Base-by-base conservation (phyloP, 2,888 invertebrate species). In the Stictocephala bisonia region DNA sequence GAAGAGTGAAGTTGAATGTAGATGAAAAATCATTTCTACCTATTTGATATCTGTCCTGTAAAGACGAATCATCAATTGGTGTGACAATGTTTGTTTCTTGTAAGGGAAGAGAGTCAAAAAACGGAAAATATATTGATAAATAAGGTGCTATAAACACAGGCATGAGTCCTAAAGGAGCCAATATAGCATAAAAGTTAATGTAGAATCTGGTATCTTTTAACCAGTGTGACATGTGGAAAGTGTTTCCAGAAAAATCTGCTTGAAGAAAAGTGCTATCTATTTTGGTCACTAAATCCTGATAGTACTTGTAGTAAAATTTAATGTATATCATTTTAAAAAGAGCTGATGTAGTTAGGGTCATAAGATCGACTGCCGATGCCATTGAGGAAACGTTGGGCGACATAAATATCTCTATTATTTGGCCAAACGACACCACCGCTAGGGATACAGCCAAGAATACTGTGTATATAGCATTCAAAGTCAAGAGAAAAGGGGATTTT, bases 241-340 rank as follows among this genome's bases (percentile, higher is more conserved):
- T 22, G 1, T 40, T 40, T 26, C 9, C 26, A 27, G 15, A 41
- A 7, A 35, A 41, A 11, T 41, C 27, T 0, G 20, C 18, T 44
- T 58, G 22, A 0, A 71, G 1, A 29, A 71, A 71, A 9, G 41
- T 27, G 13, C 44, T 3, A 13, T 71, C 70, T 11, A 71, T 29
- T 29, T 27, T 58, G 7, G 20, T 7, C 20, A 71, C 41, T 18
- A 71, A n/a, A 13, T 24, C n/a, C 27, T 71, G 26, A 22, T 44
- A 71, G 20, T 71, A 7, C 3, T 15, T 13, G 29, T 24, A 41
- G 48, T 71, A 58, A 22, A 22, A 29, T 1, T 27, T 26, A 3
- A 58, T 44, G 40, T 71, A 71, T 2, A 71, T n/a, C 29, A 71
- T 41, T 18, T 71, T 71, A 40, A 40, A 71, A n/a, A 71, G 58